Evolutionary conservation across 2,797 vertebrate species (phyloP).

Genomic region (Masticophis lateralis): DNA sequence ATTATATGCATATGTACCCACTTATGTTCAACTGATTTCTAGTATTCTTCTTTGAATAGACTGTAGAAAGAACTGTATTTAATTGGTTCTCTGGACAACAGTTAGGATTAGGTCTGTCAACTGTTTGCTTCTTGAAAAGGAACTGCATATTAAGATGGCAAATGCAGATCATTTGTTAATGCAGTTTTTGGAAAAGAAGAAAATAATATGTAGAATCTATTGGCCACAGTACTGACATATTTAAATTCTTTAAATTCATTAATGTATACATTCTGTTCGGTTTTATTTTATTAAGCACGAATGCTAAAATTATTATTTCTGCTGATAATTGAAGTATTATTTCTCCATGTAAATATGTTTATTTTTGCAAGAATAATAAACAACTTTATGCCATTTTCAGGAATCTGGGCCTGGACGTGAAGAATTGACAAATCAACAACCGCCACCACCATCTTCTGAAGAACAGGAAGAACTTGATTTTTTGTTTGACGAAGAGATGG

Average conservation of each 20-base stretch:
- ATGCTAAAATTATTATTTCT: fast-evolving
- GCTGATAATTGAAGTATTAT: not conserved
- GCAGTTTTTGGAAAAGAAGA: not conserved
- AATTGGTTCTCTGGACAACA: not conserved
- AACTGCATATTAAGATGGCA: not conserved
- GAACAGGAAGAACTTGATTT: conserved; percentile 92
- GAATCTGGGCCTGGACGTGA: conserved; percentile 41
- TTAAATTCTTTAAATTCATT: not conserved
- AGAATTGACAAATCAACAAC: conserved; percentile 46
- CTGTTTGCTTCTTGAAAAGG: not conserved
- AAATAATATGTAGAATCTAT: not conserved
- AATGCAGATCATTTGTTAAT: not conserved
- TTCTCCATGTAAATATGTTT: not conserved
- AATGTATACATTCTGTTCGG: not conserved
- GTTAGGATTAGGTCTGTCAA: not conserved
- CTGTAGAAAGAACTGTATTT: not conserved
- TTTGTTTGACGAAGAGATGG: conserved; percentile 92
- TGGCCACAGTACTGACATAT: not conserved
- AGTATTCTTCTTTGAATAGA: not conserved
- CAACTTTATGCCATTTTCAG: conserved; percentile 49
- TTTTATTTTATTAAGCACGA: not conserved
- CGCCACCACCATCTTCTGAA: conserved; percentile 39
- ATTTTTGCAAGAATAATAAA: not conserved
- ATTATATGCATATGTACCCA: not conserved
- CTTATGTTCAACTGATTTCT: not conserved